Base-by-base conservation (phyloP, 2,113 vertebrate genomes). In the Alligator sinensis region DNA sequence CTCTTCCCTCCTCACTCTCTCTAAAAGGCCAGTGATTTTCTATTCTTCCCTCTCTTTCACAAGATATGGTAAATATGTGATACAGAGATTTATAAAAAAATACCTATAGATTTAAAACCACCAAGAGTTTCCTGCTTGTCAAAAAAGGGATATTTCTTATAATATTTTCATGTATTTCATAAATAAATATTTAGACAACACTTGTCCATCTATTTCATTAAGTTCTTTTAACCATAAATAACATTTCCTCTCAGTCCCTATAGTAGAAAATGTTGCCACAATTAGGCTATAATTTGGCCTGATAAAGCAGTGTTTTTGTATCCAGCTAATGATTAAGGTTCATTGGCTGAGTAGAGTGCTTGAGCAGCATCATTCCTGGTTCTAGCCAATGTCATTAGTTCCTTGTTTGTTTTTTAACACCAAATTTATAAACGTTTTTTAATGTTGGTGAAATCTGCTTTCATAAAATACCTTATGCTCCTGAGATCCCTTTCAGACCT, bases 1-100 rank as follows among this genome's bases (percentile, higher is more conserved):
- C 80, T 84, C 70, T 88, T 22, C 19, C 59, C 4, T 88, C 30
- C 0, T 0, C 60, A 76, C 47, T 22, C 55, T 82, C 24, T 64
- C 18, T 63, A 21, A 1, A 79, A 80, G 38, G 11, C 27, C 11
- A 38, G 4, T 47, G 1, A 66, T 78, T 77, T 30, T 22, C 34
- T 11, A 76, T 78, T 27, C 61, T 57, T 83, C 60, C 24, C 83
- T 58, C 27, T 80, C 80, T 30, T 93, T 10, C 17, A 2, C 0
- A 1, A 3, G 47, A 47, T 7, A 9, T 47, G 57, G 62, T 11
- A 68, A 82, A 68, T 86, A n/a, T 24, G 11, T n/a, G 58, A 54
- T 21, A 81, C 74, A 72, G 1, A 25, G 8, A 80, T 54, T 76
- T 15, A 80, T 28, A 30, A 79, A 57, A 34, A 90, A 86, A 30